These are phyloP conservation scores for Gibbula magus DNA, from an alignment of 2,888 invertebrate genomes.

Conservation along the genomic window DNA sequence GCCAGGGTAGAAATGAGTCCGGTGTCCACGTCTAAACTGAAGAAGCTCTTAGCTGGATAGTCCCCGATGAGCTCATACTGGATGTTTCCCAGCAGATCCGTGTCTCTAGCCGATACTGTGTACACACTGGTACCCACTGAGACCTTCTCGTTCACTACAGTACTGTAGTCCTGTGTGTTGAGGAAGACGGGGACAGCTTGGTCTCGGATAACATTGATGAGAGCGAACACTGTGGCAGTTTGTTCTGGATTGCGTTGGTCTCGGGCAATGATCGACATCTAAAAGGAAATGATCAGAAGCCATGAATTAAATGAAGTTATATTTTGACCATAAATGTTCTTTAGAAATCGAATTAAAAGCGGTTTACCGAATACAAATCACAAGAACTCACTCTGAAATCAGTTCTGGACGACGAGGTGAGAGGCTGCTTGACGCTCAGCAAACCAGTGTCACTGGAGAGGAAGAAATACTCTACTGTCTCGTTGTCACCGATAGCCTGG, in stretches of 20 bases:
- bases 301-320: neutral
- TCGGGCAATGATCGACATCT: slow-evolving; percentile 60
- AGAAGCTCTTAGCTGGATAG: slow-evolving; percentile 67
- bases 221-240: slow-evolving; percentile 45
- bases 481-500: slow-evolving; percentile 45
- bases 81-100: slow-evolving; percentile 58
- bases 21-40: slow-evolving; percentile 46
- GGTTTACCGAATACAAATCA: neutral
- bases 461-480: slow-evolving; percentile 57
- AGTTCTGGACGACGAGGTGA: slow-evolving; percentile 43
- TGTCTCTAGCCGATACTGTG: slow-evolving; percentile 51
- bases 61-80: slow-evolving; percentile 64
- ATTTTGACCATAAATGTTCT: neutral
- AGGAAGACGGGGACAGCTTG: slow-evolving; percentile 56
- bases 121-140: slow-evolving; percentile 41
- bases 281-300: neutral
- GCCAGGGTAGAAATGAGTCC: slow-evolving; percentile 48
- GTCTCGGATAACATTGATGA: slow-evolving; percentile 59
- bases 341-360: neutral
- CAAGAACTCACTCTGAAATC: slow-evolving; percentile 55
- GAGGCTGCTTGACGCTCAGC: slow-evolving; percentile 50
- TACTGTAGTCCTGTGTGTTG: slow-evolving; percentile 43
- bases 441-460: slow-evolving; percentile 57
- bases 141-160: slow-evolving; percentile 47
- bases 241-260: slow-evolving; percentile 64